Evolutionary conservation across 30 jellyfish, hydroid and myxozoan genomes (phyloP), one percentile per base, ranked within the genome.

Genomic region (Cassiopea xamachana): DNA sequence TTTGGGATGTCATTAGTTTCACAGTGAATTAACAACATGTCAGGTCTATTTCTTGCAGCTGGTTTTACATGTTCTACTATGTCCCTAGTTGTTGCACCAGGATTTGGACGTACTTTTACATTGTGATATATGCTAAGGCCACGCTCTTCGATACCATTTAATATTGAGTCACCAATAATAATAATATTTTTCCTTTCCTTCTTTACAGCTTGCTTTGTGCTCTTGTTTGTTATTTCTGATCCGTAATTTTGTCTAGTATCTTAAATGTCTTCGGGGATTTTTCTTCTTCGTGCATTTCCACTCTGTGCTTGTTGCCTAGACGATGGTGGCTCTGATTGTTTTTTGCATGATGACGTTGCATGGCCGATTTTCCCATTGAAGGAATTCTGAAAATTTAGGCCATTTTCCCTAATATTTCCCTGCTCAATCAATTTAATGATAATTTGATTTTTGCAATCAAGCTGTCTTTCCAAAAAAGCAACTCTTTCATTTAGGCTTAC

Each of bases 61-160:
- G 83, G 91, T 44, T 69, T 82, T 46, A 82, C 39, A 55, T 82
- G 71, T 17, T 62, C 91, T 27, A 82, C 83, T 7, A 68, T 81
- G 67, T 81, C 90, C 18, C 60, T 61, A 2, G 83, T 81, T 13
- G 83, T 68, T 55, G 90, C 90, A 18, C 90, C 90, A n/a, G 90
- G 61, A 48, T 81, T 85, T 15, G 81, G 61, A 10, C 43, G 39
- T 7, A 81, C 90, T 46, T 60, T 39, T 2, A 51, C 90, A 61
- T 81, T 68, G 83, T 82, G 90, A 15, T 82, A 14, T 69, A 1
- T 60, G 27, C 50, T 13, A 39, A 82, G 67, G 19, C 90, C 90
- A 5, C 48, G 15, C 48, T 60, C 83, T 46, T 39, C 81, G 50
- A 82, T 62, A 8, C 83, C 64, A 68, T 82, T 82, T 49, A 82